These are phyloP conservation scores for Chlorops oryzae DNA, from an alignment of 1,140 invertebrate species.

Conservation along the genomic window DNA sequence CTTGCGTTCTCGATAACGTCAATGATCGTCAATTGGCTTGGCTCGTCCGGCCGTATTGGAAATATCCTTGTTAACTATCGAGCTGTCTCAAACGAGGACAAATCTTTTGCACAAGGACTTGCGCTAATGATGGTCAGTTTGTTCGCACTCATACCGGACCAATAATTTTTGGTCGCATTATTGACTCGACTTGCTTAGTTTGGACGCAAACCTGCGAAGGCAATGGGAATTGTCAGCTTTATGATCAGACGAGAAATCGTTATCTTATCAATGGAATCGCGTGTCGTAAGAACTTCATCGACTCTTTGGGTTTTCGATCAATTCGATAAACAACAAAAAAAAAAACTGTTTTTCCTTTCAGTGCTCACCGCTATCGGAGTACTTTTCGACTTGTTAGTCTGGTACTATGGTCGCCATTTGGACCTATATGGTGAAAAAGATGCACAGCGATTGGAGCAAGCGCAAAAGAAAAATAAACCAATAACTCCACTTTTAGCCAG, in stretches of 20 bases:
- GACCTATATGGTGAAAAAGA: constrained; percentile 56
- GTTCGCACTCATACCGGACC: constrained; percentile 62
- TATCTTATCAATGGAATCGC: constrained; percentile 55
- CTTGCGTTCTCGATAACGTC: constrained; percentile 50
- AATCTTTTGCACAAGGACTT: constrained; percentile 60
- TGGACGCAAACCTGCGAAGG: constrained; percentile 60
- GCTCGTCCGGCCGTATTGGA: constrained; percentile 57
- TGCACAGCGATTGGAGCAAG: constrained; percentile 30
- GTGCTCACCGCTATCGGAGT: constrained; percentile 53
- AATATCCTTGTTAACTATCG: constrained; percentile 58
- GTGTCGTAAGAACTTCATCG: constrained; percentile 47
- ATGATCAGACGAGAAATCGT: constrained; percentile 56
- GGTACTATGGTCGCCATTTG: constrained; percentile 53
- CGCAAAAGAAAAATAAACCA: constrained; percentile 25
- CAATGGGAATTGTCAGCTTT: constrained; percentile 60
- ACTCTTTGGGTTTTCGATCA: background rate
- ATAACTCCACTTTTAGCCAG: constrained; percentile 35
- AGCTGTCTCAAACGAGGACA: constrained; percentile 56
- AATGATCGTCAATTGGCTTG: constrained; percentile 52
- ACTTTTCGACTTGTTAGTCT: constrained; percentile 54
- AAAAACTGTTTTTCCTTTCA: constrained; percentile 29
- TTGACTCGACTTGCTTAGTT: constrained; percentile 58
- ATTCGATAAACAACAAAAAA: background rate
- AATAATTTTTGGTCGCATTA: constrained; percentile 60
- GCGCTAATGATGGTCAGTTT: constrained; percentile 58